These are phyloP conservation scores for Spilosoma lubricipeda DNA, from an alignment of 2,888 invertebrate species.

Conservation along the genomic window DNA sequence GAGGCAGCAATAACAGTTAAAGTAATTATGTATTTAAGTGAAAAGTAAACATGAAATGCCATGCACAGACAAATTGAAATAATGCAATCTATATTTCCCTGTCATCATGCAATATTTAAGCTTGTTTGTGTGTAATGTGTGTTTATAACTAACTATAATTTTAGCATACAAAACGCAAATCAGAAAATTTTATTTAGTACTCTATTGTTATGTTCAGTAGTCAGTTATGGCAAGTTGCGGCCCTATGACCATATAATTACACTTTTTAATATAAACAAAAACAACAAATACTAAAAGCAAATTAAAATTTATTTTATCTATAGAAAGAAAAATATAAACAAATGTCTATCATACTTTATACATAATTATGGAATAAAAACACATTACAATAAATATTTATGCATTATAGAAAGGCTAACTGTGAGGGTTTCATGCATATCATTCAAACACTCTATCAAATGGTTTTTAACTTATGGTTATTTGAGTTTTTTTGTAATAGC, in stretches of 20 bases:
- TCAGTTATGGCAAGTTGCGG: not conserved
- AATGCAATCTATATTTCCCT: not conserved
- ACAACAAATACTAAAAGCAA: not conserved
- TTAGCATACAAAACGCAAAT: not conserved
- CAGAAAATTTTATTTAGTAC: not conserved
- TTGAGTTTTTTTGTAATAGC: not conserved
- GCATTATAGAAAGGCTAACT: slow-evolving; percentile 8
- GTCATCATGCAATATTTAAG: not conserved
- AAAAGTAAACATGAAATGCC: not conserved
- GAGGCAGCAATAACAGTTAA: not conserved
- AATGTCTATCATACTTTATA: not conserved
- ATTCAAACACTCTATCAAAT: not conserved
- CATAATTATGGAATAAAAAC: slow-evolving; percentile 13
- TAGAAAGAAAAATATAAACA: not conserved
- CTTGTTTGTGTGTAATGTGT: not conserved
- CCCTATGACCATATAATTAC: not conserved
- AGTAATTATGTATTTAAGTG: not conserved
- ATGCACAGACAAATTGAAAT: not conserved
- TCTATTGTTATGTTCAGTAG: not conserved
- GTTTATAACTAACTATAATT: not conserved
- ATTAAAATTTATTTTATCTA: not conserved
- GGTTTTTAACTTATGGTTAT: not conserved
- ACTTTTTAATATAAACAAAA: slow-evolving; percentile 1
- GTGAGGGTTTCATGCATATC: slow-evolving; percentile 7
- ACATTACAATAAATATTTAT: slow-evolving; percentile 11